A percentile compares a stretch with the other conserved stretches of the same genome.
Conservation (phyloP, 1,140 invertebrate species). For the Atopsyche davidsoni region DNA sequence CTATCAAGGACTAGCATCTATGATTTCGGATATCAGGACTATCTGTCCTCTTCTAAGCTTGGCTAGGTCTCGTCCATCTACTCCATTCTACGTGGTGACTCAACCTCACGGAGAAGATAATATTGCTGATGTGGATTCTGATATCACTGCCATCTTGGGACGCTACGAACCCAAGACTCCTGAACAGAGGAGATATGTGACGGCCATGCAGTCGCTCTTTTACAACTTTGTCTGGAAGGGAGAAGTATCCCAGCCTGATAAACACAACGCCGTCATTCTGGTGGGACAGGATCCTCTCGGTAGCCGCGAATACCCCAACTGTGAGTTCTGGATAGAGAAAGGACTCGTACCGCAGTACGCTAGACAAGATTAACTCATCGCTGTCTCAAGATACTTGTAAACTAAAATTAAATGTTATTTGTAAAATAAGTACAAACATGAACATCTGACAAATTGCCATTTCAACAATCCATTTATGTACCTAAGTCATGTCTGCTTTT, state of each 20-base stretch:
- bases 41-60: constrained; percentile 68
- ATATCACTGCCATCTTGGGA: constrained; percentile 72
- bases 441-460: not conserved
- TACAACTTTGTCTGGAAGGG: constrained; percentile 74
- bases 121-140: constrained; percentile 58
- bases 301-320: constrained; percentile 58
- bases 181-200: constrained; percentile 65
- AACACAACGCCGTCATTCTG: constrained; percentile 51
- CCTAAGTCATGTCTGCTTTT: not conserved
- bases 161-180: constrained; percentile 63
- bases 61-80: constrained; percentile 50
- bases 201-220: constrained; percentile 74
- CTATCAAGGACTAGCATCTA: constrained; percentile 57
- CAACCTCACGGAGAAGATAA: constrained; percentile 50
- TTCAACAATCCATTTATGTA: not conserved
- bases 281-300: constrained; percentile 63
- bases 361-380: constrained; percentile 43
- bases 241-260: constrained; percentile 51
- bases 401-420: not conserved
- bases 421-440: constrained; percentile 4
- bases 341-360: constrained; percentile 67
- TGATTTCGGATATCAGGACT: constrained; percentile 74
- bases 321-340: constrained; percentile 68
- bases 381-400: not conserved
- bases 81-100: constrained; percentile 68